Conservation (phyloP, 2,888 invertebrate species). For the Nipponacmea schrenckii region DNA sequence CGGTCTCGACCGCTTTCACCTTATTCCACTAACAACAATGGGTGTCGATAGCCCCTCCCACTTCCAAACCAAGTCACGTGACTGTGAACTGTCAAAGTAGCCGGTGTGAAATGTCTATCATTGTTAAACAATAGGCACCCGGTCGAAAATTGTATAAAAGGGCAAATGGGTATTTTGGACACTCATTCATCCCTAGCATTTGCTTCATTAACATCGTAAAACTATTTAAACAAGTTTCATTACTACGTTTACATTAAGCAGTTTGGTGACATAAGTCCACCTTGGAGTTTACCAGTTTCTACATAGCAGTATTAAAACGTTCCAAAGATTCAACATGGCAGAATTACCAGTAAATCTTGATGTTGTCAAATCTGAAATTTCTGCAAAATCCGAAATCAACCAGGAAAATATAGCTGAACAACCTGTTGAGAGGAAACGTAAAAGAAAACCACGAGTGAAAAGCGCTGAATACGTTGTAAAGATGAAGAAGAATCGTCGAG, state of each 20-base stretch:
- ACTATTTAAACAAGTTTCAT: not conserved
- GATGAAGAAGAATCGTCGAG: constrained; percentile 77
- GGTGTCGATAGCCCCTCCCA: constrained; percentile 17
- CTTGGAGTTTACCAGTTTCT: not conserved
- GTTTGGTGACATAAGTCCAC: not conserved
- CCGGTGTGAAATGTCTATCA: constrained; percentile 31
- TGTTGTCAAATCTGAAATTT: not conserved
- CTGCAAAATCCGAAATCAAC: constrained; percentile 5
- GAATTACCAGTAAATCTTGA: too few species aligned
- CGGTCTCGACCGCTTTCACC: constrained; percentile 1
- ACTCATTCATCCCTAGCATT: constrained; percentile 3
- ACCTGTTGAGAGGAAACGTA: constrained; percentile 26
- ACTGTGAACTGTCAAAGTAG: constrained; percentile 31
- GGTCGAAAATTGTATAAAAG: constrained; percentile 16
- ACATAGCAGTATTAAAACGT: not conserved
- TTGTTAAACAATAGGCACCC: constrained; percentile 14
- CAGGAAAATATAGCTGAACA: constrained; percentile 12
- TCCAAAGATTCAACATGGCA: constrained; percentile 1
- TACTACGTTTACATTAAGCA: not conserved
- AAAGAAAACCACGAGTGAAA: constrained; percentile 43
- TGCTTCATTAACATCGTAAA: constrained; percentile 1
- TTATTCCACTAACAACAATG: not conserved
- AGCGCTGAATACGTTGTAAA: constrained; percentile 73
- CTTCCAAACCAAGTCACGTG: constrained; percentile 34
- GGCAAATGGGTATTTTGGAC: constrained; percentile 9